A percentile compares a stretch with the other conserved stretches of the same genome.
phyloP scores from a whole-genome alignment of 2,797 vertebrate genomes.

The Pantherophis vulpinus region DNA sequence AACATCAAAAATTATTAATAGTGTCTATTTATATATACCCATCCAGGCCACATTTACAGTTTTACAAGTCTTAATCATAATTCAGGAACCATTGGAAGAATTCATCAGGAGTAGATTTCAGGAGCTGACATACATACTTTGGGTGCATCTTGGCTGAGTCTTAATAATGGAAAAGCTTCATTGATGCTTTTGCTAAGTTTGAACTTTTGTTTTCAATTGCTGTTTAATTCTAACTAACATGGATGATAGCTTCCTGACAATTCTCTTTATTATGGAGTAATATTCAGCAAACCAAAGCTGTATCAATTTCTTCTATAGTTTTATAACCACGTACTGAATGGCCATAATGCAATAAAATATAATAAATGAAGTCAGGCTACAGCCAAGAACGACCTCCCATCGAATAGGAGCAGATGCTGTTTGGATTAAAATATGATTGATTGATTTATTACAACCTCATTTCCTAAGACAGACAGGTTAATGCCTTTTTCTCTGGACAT shows the following conservation, averaged over 20 bases:
- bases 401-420: neutral
- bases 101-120: neutral
- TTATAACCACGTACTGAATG: neutral
- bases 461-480: neutral
- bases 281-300: neutral
- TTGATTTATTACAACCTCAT: neutral
- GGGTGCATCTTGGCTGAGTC: neutral
- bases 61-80: neutral
- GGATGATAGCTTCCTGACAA: neutral
- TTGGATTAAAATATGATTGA: neutral
- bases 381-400: neutral
- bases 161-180: neutral
- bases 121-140: neutral
- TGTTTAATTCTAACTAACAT: neutral
- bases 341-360: neutral
- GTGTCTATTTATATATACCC: neutral
- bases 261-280: neutral
- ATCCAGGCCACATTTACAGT: neutral
- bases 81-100: neutral
- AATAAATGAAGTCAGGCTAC: neutral
- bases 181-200: neutral
- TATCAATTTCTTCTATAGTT: neutral
- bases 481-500: neutral
- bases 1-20: neutral
- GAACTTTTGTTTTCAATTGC: neutral